Base-by-base conservation (phyloP, 2,797 vertebrate species). In the Eupleurogrammus muticus region DNA sequence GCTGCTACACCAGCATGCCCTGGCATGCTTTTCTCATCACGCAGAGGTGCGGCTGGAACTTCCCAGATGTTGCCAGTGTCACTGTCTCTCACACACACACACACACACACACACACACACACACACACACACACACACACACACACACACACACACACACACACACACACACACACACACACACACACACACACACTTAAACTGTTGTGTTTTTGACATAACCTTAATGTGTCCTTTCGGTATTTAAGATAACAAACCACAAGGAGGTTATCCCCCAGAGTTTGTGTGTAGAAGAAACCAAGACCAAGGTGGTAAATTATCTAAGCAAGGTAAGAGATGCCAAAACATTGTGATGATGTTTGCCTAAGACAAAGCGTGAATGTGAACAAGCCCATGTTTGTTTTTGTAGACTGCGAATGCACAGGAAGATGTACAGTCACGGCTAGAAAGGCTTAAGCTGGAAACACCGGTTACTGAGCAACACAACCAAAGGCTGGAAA, bases 1-100 rank as follows among this genome's bases (percentile, higher is more conserved):
- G 97, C 83, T 97, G 59, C 75, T 97, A 10, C 93, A 96, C 28
- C 97, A 99, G 35, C 96, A 96, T 0, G 64, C 95, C 0, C 58
- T 98, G 81, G 97, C n/a, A 98, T 82, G 96, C 96, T 99, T 99
- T 81, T 96, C 95, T 32, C 87, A 76, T 4, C 99, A 99, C 91
- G 97, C 97, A 68, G 96, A 97, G 95, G 98, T 98, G 87, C 73
- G 75, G 56, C 28, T 42, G 28, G 5, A 49, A 23, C 19, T 6
- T 5, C 7, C 6, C 0, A 6, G 11, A 14, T 19, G 8, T 9
- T 21, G 1, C 1, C 4, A 5, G 42, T 21, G 14, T 59, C 59
- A 70, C n/a, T n/a, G n/a, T n/a, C n/a, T n/a, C n/a, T n/a, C n/a
- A n/a, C n/a, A n/a, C n/a, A n/a, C n/a, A n/a, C n/a, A n/a, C n/a